These are phyloP conservation scores for Heliangelus exortis DNA, from an alignment of 2,797 vertebrate species.

Conservation along the genomic window DNA sequence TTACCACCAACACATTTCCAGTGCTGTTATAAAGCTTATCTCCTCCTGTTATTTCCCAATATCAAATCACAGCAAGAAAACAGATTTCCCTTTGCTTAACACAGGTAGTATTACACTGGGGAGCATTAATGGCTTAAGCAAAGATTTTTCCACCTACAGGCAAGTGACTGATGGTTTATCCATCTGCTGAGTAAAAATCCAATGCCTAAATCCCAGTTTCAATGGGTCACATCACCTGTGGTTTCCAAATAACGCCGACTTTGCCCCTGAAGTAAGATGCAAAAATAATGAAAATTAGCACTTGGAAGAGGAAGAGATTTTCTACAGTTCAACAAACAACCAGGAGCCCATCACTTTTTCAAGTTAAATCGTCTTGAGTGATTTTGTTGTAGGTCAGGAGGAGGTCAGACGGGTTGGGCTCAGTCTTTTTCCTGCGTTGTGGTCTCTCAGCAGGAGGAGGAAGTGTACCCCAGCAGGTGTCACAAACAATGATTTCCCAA, in stretches of 20 bases:
- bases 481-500: constrained; percentile 69
- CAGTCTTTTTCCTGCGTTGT: constrained; percentile 48
- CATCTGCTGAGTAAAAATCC: constrained; percentile 73
- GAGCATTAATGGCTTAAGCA: constrained; percentile 80
- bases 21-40: constrained; percentile 78
- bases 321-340: constrained; percentile 37
- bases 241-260: constrained; percentile 60
- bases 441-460: constrained; percentile 59
- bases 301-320: neutral
- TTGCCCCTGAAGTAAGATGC: constrained; percentile 24
- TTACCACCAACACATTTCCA: constrained; percentile 53
- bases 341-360: neutral
- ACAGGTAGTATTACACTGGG: constrained; percentile 77
- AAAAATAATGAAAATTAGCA: constrained; percentile 42
- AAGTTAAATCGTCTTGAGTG: constrained; percentile 56
- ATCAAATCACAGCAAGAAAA: constrained; percentile 76
- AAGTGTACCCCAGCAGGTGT: constrained; percentile 70
- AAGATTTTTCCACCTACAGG: constrained; percentile 80
- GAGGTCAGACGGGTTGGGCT: constrained; percentile 61
- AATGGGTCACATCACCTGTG: constrained; percentile 71
- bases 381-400: constrained; percentile 51
- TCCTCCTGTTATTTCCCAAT: constrained; percentile 75
- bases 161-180: constrained; percentile 73
- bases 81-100: constrained; percentile 72
- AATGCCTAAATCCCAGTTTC: constrained; percentile 50